Percentiles rank a stretch among this genome's conserved stretches.
Evolutionary conservation across 92 coral and sea anemone species (phyloP).

Genomic region (Umimayanthus chanpuru): DNA sequence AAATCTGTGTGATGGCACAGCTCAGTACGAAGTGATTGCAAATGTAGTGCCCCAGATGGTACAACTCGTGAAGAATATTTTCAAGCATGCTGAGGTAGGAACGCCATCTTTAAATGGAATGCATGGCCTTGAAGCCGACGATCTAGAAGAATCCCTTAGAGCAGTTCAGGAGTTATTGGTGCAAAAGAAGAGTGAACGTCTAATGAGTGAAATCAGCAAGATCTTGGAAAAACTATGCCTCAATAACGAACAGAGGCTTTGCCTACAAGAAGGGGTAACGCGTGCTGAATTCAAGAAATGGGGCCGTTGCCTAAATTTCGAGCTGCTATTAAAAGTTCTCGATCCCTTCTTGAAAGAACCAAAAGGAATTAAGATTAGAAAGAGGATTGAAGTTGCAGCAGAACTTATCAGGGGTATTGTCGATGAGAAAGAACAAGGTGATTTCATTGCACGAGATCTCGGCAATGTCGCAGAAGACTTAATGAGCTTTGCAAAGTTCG

Average conservation of each 20-base stretch:
- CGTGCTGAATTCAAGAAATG: background rate
- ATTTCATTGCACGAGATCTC: background rate
- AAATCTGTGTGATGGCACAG: background rate
- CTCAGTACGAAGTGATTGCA: background rate
- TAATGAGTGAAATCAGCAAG: background rate
- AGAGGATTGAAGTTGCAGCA: conserved; percentile 12
- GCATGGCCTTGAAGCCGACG: background rate
- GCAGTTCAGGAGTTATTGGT: background rate
- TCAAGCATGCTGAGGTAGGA: background rate
- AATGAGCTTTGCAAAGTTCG: background rate
- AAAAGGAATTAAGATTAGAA: background rate
- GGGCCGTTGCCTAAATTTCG: background rate
- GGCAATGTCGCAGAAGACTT: background rate
- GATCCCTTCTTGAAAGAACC: background rate
- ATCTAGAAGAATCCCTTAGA: background rate
- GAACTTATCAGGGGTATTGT: background rate
- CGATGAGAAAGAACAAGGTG: background rate
- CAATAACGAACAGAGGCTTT: background rate
- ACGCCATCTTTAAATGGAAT: conserved; percentile 23
- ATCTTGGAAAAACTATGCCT: background rate
- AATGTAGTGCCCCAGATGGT: conserved; percentile 6
- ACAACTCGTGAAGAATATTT: conserved; percentile 21
- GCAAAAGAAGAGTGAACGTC: background rate
- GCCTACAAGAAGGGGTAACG: background rate
- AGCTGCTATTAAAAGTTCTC: background rate